A percentile compares a stretch with the other conserved stretches of the same genome.
Conservation (phyloP, 2,888 invertebrate species). For the Pristionchus japonicus region DNA sequence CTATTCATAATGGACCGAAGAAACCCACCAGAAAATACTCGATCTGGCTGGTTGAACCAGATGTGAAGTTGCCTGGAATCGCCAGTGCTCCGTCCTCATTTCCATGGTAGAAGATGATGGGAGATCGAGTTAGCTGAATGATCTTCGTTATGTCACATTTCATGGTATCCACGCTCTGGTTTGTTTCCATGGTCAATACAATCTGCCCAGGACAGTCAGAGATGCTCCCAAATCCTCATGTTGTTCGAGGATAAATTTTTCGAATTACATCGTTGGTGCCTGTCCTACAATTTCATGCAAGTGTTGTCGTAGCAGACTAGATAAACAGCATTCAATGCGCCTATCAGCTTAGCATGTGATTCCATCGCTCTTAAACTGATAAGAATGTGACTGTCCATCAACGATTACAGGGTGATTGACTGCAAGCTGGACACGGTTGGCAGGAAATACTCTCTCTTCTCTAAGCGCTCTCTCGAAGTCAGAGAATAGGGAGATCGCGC, state of each 20-base stretch:
- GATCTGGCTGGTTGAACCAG: conserved; percentile 56
- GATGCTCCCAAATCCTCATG: too few species aligned
- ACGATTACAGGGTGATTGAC: neutral
- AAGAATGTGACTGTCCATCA: neutral
- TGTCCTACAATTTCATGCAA: too few species aligned
- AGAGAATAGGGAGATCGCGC: too few species aligned
- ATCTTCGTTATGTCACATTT: neutral
- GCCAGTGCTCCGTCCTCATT: conserved; percentile 63
- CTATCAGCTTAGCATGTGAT: too few species aligned
- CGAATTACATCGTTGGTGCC: too few species aligned
- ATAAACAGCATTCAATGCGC: neutral
- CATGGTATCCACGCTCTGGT: neutral
- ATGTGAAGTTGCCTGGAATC: conserved; percentile 57
- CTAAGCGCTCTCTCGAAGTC: too few species aligned
- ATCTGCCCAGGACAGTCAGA: too few species aligned
- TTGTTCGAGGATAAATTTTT: too few species aligned
- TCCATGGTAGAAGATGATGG: conserved; percentile 63
- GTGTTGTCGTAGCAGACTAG: too few species aligned
- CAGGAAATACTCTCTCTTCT: too few species aligned
- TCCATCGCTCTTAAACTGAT: neutral
- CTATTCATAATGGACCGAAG: too few species aligned
- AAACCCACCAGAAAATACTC: conserved; percentile 48
- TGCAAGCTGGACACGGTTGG: neutral
- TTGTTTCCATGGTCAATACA: neutral
- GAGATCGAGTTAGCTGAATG: conserved; percentile 31